Conservation (phyloP, 30 jellyfish, hydroid and myxozoan genomes). For the Nemopilema nomurai region DNA sequence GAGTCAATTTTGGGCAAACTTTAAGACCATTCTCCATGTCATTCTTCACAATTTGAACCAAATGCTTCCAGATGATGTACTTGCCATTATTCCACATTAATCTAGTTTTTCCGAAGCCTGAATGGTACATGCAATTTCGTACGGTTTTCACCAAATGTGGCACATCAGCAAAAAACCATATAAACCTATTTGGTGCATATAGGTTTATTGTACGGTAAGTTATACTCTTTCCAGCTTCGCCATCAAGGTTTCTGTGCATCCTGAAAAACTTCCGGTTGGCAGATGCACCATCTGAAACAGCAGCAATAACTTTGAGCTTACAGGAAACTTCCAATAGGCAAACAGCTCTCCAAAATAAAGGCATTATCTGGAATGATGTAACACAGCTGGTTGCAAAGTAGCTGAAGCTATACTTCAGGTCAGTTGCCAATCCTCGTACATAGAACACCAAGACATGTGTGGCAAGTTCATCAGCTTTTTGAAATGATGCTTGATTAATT, state of each 20-base stretch:
- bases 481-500: slow-evolving; percentile 34
- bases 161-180: slow-evolving; percentile 26
- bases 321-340: slow-evolving; percentile 13
- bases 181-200: slow-evolving; percentile 23
- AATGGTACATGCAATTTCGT: slow-evolving; percentile 28
- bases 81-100: slow-evolving; percentile 35
- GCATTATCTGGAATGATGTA: slow-evolving; percentile 5
- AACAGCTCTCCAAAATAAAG: slow-evolving; percentile 69
- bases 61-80: slow-evolving; percentile 20
- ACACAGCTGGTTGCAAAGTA: slow-evolving; percentile 26
- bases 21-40: slow-evolving; percentile 16
- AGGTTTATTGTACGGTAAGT: slow-evolving; percentile 8
- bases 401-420: background rate
- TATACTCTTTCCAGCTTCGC: background rate
- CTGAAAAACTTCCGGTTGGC: slow-evolving; percentile 55
- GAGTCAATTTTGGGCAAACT: slow-evolving; percentile 36
- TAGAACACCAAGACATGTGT: slow-evolving; percentile 29
- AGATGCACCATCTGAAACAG: slow-evolving; percentile 69
- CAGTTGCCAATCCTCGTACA: slow-evolving; percentile 20
- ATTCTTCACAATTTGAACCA: background rate
- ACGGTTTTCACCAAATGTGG: slow-evolving; percentile 45
- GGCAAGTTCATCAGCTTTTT: slow-evolving; percentile 30
- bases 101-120: slow-evolving; percentile 27
- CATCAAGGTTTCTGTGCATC: slow-evolving; percentile 14
- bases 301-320: slow-evolving; percentile 23